A percentile compares a stretch with the other conserved stretches of the same genome.
Evolutionary conservation across 2,888 invertebrate genomes (phyloP).

Genomic region (Pollenia angustigena): DNA sequence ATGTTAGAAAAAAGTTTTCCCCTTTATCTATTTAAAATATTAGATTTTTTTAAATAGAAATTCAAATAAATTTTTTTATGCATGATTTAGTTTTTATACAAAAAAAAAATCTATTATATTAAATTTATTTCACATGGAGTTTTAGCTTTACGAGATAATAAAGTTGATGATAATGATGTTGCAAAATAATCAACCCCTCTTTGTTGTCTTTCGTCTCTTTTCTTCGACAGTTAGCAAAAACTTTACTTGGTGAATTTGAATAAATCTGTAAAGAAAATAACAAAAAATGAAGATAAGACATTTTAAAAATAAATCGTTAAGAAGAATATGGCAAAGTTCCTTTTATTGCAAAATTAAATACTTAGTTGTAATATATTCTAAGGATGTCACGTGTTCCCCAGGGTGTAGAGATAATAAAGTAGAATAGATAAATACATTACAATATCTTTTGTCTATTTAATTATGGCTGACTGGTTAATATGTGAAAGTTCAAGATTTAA

Average conservation of each 20-base stretch:
- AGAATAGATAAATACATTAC: too few relatives aligned
- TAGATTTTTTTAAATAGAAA: slow-evolving; percentile 11
- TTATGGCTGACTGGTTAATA: too few relatives aligned
- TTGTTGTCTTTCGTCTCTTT: background rate
- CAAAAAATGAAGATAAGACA: background rate
- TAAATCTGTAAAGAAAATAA: slow-evolving; percentile 46
- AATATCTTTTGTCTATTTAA: too few relatives aligned
- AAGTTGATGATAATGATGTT: background rate
- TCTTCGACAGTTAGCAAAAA: background rate
- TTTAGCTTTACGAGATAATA: slow-evolving; percentile 1
- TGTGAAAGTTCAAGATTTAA: too few relatives aligned
- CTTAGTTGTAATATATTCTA: too few relatives aligned
- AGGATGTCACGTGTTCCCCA: too few relatives aligned
- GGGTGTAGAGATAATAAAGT: too few relatives aligned
- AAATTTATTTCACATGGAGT: slow-evolving; percentile 14
- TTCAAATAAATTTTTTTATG: slow-evolving; percentile 51
- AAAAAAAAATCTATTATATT: slow-evolving; percentile 44
- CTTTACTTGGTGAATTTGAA: slow-evolving; percentile 65
- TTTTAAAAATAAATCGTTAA: slow-evolving; percentile 30
- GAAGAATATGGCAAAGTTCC: slow-evolving; percentile 29
- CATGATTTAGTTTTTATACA: slow-evolving; percentile 31
- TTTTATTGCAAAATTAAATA: background rate
- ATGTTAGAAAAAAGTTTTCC: too few relatives aligned
- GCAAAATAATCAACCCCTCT: slow-evolving; percentile 3
- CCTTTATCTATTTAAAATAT: background rate